These are phyloP conservation scores for Coremacera marginata DNA, from an alignment of 2,888 invertebrate species.

Conservation along the genomic window DNA sequence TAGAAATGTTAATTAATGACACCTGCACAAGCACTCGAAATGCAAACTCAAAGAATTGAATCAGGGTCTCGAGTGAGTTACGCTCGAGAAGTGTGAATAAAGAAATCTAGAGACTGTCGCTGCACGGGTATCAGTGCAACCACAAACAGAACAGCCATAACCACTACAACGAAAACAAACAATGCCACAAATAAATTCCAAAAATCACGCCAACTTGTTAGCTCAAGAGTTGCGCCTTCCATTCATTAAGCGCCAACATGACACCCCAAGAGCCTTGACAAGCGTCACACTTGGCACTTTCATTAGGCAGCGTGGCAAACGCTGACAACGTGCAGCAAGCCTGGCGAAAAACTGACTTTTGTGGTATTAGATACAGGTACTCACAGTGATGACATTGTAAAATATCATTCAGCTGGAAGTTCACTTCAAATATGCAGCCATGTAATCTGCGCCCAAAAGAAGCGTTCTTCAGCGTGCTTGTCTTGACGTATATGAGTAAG, in stretches of 20 bases:
- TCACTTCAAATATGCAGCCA: constrained; percentile 28
- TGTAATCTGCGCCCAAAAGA: neutral
- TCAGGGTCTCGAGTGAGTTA: constrained; percentile 26
- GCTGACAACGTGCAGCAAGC: neutral
- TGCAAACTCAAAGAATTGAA: neutral
- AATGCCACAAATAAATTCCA: neutral
- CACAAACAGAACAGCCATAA: constrained; percentile 7
- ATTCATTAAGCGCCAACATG: constrained; percentile 36
- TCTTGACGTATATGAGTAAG: too few species aligned
- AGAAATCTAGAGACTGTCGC: constrained; percentile 3
- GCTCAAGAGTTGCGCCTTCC: constrained; percentile 28
- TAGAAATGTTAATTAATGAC: neutral
- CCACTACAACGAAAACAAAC: neutral
- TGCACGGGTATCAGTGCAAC: constrained; percentile 7
- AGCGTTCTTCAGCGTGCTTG: neutral
- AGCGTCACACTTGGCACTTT: constrained; percentile 14
- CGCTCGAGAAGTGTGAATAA: neutral
- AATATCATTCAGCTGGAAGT: constrained; percentile 32
- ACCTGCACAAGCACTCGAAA: neutral
- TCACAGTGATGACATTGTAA: constrained; percentile 9
- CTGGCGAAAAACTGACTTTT: neutral
- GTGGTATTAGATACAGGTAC: neutral
- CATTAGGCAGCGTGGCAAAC: constrained; percentile 19
- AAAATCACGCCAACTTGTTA: constrained; percentile 28
- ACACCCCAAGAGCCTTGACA: constrained; percentile 25